A percentile compares a stretch with the other conserved stretches of the same genome.
phyloP scores from a whole-genome alignment of 2,797 vertebrate species.

The Percopsis omiscomaycus region DNA sequence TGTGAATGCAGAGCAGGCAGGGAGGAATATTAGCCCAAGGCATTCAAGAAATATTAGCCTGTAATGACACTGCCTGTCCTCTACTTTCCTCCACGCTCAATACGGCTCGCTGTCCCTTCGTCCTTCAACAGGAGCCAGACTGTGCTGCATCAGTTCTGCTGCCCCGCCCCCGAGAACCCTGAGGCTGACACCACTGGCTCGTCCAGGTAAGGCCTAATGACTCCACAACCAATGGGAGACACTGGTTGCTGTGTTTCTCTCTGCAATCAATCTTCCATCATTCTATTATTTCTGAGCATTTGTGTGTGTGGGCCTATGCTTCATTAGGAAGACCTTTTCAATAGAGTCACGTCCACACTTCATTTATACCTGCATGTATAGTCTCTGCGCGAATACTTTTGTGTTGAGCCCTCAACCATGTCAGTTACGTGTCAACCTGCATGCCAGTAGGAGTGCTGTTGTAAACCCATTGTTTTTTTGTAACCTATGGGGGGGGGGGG shows the following conservation, averaged over 20 bases:
- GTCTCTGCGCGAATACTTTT: no score
- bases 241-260: constrained; percentile 9
- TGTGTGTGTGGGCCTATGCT: constrained; percentile 6
- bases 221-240: constrained; percentile 15
- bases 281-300: neutral
- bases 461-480: no score
- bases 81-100: constrained; percentile 13
- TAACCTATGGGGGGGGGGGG: no score
- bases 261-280: neutral
- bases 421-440: no score
- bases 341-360: constrained; percentile 22
- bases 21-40: constrained; percentile 29
- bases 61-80: constrained; percentile 4
- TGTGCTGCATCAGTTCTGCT: constrained; percentile 98
- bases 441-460: no score
- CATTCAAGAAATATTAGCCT: constrained; percentile 14
- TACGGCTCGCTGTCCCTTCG: constrained; percentile 10
- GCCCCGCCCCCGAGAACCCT: constrained; percentile 92
- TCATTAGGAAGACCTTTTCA: constrained; percentile 7
- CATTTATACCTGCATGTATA: constrained; percentile 26
- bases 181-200: constrained; percentile 82
- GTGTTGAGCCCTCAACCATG: no score
- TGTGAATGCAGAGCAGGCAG: constrained; percentile 15
- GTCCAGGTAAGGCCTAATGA: constrained; percentile 66
- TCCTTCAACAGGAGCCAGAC: constrained; percentile 87